Percentiles rank a stretch among this genome's conserved stretches.
Evolutionary conservation across 2,797 vertebrate species (phyloP).

Genomic region (Phalloptychus januarius): DNA sequence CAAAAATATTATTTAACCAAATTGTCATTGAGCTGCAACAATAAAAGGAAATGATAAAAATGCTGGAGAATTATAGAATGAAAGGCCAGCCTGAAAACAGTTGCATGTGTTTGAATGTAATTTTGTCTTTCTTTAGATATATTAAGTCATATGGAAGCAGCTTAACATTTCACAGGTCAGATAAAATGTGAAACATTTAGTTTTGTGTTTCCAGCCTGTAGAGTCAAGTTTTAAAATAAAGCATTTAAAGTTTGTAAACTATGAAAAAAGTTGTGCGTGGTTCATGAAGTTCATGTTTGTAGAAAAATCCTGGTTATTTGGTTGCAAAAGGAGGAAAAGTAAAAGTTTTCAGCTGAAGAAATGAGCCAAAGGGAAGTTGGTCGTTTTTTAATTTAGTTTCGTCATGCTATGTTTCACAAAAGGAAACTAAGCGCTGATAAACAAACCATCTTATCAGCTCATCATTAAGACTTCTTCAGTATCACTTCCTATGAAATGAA

Average conservation of each 20-base stretch:
- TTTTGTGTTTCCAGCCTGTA: neutral
- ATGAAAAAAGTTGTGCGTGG: neutral
- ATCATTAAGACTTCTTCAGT: neutral
- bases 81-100: neutral
- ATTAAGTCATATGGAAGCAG: neutral
- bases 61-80: neutral
- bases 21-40: neutral
- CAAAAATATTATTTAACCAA: neutral
- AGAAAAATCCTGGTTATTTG: neutral
- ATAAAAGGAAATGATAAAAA: neutral
- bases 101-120: too few relatives aligned
- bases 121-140: neutral
- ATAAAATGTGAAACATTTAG: neutral
- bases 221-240: neutral
- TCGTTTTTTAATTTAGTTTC: conserved; percentile 6
- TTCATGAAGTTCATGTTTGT: neutral
- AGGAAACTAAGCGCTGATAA: neutral
- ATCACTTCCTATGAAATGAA: conserved; percentile 17
- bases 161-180: neutral
- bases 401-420: neutral
- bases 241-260: conserved; percentile 22
- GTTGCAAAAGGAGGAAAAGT: neutral
- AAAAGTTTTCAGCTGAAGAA: conserved; percentile 2
- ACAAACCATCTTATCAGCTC: conserved; percentile 1
- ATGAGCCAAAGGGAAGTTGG: neutral